These are phyloP conservation scores for Lichenostomus cassidix DNA, from an alignment of 2,113 vertebrate species.

Conservation along the genomic window DNA sequence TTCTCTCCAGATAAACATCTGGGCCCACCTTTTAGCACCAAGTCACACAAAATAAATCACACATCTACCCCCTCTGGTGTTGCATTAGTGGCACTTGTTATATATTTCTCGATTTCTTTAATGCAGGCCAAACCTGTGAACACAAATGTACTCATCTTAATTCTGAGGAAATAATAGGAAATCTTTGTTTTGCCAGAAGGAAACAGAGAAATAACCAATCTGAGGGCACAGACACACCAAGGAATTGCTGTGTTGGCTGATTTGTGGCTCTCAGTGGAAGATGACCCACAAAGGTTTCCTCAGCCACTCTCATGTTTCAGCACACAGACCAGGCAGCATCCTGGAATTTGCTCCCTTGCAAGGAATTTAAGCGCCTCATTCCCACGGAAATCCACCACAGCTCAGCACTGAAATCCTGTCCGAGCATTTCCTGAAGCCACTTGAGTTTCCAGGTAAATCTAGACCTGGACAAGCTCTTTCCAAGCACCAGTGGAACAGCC, in stretches of 20 bases:
- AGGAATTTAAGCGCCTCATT: neutral
- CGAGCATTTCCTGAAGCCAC: neutral
- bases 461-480: neutral
- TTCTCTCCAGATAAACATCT: neutral
- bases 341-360: neutral
- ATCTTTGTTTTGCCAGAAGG: neutral
- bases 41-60: neutral
- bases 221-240: neutral
- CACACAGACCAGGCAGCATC: neutral
- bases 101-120: neutral
- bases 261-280: neutral
- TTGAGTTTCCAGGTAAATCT: neutral
- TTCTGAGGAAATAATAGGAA: neutral
- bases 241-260: neutral
- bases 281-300: neutral
- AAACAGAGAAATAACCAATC: neutral
- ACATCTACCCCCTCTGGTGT: no score
- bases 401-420: neutral
- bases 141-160: neutral
- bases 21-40: neutral
- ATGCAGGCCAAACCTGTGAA: neutral
- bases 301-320: neutral
- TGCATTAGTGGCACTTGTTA: neutral
- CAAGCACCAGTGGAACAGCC: neutral
- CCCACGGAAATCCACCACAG: neutral